phyloP scores from a whole-genome alignment of 2,113 vertebrate species.

The Heptranchias perlo region DNA sequence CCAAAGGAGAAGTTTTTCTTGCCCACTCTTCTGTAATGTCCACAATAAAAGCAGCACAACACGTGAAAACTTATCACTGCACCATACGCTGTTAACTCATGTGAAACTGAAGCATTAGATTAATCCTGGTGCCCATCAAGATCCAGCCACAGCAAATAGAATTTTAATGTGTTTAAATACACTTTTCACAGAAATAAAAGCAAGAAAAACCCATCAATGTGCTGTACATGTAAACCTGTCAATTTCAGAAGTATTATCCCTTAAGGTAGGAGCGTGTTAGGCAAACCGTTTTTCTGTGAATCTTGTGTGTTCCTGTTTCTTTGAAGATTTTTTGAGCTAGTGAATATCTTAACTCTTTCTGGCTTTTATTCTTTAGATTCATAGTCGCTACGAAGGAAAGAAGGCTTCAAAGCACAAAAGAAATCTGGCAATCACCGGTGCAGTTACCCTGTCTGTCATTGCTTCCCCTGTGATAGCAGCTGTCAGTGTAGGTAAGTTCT shows the following conservation, averaged over 20 bases:
- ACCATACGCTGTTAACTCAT: neutral
- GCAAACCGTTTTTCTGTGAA: neutral
- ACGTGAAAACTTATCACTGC: neutral
- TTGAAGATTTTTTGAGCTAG: neutral
- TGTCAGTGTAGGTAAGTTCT: conserved; percentile 85
- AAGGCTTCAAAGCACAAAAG: conserved; percentile 87
- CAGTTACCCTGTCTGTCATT: conserved; percentile 89
- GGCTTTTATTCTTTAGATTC: conserved; percentile 69
- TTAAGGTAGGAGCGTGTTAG: neutral
- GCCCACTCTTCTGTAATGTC: neutral
- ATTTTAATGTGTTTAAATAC: no score
- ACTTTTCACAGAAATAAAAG: no score
- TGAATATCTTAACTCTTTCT: conserved; percentile 43
- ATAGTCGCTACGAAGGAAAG: conserved; percentile 91
- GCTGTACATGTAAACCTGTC: neutral
- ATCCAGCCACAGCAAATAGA: no score
- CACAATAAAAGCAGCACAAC: neutral
- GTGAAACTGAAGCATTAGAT: no score
- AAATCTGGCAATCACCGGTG: conserved; percentile 93
- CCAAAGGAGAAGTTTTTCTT: neutral
- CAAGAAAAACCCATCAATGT: no score
- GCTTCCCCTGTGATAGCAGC: conserved; percentile 93
- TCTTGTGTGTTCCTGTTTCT: neutral
- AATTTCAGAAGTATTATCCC: neutral
- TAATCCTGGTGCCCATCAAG: no score